A percentile compares a stretch with the other conserved stretches of the same genome.
Evolutionary conservation across 1,140 invertebrate species (phyloP).

Genomic region (Diabrotica virgifera): DNA sequence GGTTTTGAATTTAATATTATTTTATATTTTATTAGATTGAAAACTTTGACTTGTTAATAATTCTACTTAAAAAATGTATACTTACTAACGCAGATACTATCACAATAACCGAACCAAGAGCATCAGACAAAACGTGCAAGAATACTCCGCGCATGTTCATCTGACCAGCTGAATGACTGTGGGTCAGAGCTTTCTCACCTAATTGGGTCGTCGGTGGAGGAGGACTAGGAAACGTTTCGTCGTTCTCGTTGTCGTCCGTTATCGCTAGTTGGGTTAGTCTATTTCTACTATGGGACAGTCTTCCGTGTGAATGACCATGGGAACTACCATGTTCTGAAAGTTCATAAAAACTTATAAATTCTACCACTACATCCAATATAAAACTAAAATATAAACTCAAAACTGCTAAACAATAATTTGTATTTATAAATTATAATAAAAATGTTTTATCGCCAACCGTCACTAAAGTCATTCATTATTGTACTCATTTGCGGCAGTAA

Average conservation of each 20-base stretch:
- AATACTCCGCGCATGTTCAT: conserved; percentile 99
- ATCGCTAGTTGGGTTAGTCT: conserved; percentile 61
- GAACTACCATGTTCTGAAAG: conserved; percentile 70
- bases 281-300: conserved; percentile 60
- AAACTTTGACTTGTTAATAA: no score
- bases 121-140: conserved; percentile 95
- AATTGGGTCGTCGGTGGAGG: conserved; percentile 46
- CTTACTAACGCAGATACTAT: conserved; percentile 81
- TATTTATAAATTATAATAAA: no score
- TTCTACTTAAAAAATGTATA: neutral
- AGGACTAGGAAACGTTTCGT: conserved; percentile 63
- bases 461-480: no score
- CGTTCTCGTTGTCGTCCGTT: conserved; percentile 78
- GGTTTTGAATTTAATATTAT: no score
- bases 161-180: conserved; percentile 66
- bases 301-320: conserved; percentile 70
- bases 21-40: no score
- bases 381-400: no score
- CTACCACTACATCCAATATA: no score
- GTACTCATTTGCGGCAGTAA: no score
- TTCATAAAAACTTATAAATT: conserved; percentile 9
- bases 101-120: conserved; percentile 93
- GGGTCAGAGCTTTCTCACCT: conserved; percentile 43
- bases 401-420: no score
- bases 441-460: no score